Percentiles rank a stretch among this genome's conserved stretches.
Conservation (phyloP, 2,888 invertebrate genomes). For the Agrotis exclamationis region DNA sequence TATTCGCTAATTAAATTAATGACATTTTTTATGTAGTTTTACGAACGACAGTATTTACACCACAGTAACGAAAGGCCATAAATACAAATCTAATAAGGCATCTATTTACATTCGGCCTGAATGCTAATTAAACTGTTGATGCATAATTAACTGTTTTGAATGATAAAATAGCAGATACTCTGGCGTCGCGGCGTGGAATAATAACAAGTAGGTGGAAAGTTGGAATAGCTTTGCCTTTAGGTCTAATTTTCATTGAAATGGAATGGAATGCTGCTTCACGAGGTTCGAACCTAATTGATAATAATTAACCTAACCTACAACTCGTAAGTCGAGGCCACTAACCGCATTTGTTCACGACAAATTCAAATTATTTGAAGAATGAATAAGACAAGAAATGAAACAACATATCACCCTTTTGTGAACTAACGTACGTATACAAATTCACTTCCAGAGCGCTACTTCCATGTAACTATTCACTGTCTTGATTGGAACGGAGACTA, state of each 20-base stretch:
- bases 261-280: too few species aligned
- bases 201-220: slow-evolving; percentile 9
- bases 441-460: slow-evolving; percentile 27
- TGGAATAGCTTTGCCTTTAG: slow-evolving; percentile 1
- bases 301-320: too few species aligned
- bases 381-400: too few species aligned
- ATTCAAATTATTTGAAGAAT: too few species aligned
- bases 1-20: background rate
- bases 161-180: slow-evolving; percentile 33
- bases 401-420: background rate
- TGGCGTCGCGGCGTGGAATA: background rate
- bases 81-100: slow-evolving; percentile 4
- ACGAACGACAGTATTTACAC: background rate
- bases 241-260: too few species aligned
- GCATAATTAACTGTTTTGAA: slow-evolving; percentile 40
- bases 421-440: background rate
- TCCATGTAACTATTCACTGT: slow-evolving; percentile 35
- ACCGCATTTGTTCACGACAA: too few species aligned
- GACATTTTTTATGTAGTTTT: too few species aligned
- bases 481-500: slow-evolving; percentile 67
- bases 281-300: too few species aligned
- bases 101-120: background rate
- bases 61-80: background rate
- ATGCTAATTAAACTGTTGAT: slow-evolving; percentile 11
- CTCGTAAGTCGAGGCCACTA: too few species aligned